Evolutionary conservation across 2,888 invertebrate species (phyloP).

Genomic region (Phalera bucephala): DNA sequence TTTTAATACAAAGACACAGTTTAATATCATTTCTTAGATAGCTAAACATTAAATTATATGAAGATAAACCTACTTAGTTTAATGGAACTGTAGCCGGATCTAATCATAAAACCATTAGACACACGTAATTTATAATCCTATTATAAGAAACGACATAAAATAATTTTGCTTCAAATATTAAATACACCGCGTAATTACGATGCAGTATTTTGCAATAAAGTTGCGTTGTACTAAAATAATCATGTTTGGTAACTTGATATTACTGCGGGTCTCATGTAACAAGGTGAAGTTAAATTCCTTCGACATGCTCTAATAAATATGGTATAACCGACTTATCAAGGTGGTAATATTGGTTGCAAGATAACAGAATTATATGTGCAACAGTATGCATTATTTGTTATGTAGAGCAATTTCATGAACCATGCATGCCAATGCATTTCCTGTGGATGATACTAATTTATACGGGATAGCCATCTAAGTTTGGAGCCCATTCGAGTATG

Average conservation of each 20-base stretch:
- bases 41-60: no score
- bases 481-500: no score
- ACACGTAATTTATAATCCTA: no score
- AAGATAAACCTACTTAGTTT: no score
- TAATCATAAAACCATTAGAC: no score
- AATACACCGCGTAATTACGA: not conserved
- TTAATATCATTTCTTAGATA: no score
- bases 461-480: conserved; percentile 20
- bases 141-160: no score
- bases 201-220: conserved; percentile 18
- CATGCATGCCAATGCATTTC: conserved; percentile 21
- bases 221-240: conserved; percentile 28
- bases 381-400: conserved; percentile 10
- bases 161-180: no score
- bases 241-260: conserved; percentile 49
- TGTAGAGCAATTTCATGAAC: conserved; percentile 23
- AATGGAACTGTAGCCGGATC: no score
- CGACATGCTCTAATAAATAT: conserved; percentile 54
- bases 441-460: conserved; percentile 30
- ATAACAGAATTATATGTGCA: conserved; percentile 14
- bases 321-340: conserved; percentile 21
- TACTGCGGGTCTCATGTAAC: conserved; percentile 43
- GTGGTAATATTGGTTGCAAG: conserved; percentile 16
- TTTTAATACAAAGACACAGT: no score
- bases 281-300: conserved; percentile 56